These are phyloP conservation scores for Saimiri boliviensis DNA, from an alignment of 2,113 vertebrate genomes.

Conservation along the genomic window DNA sequence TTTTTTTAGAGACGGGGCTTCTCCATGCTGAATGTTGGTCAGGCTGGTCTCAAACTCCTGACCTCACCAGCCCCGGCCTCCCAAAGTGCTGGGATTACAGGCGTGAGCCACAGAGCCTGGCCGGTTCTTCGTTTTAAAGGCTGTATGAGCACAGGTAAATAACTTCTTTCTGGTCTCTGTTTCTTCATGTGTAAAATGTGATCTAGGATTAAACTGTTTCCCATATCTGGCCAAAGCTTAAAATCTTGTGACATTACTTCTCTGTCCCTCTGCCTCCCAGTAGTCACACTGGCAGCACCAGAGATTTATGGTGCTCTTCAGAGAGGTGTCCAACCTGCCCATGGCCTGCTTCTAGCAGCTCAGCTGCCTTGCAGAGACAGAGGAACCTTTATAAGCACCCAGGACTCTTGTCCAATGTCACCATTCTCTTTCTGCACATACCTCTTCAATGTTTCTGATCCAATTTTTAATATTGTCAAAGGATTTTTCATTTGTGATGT, in stretches of 20 bases:
- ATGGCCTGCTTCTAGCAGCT: neutral
- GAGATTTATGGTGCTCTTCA: neutral
- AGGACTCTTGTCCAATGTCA: neutral
- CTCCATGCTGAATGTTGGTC: too few relatives aligned
- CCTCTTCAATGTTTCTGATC: constrained; percentile 99
- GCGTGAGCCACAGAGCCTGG: too few relatives aligned
- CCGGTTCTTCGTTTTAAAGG: neutral
- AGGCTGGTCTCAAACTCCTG: too few relatives aligned
- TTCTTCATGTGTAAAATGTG: neutral
- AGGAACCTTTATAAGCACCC: neutral
- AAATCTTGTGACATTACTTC: neutral
- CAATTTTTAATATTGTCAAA: constrained; percentile 99
- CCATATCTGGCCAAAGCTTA: neutral
- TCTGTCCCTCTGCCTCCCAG: neutral
- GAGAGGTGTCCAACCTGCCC: neutral
- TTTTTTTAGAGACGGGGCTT: neutral
- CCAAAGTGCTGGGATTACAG: too few relatives aligned
- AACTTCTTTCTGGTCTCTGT: neutral
- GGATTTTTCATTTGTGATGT: constrained; percentile 98
- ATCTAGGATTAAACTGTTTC: neutral
- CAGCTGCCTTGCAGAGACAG: neutral
- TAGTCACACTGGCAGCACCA: neutral
- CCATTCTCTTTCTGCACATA: constrained; percentile 67
- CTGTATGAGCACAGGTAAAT: neutral
- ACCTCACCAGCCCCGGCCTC: too few relatives aligned